These are phyloP conservation scores for Muscicapa striata DNA, from an alignment of 2,797 vertebrate species.

Conservation along the genomic window DNA sequence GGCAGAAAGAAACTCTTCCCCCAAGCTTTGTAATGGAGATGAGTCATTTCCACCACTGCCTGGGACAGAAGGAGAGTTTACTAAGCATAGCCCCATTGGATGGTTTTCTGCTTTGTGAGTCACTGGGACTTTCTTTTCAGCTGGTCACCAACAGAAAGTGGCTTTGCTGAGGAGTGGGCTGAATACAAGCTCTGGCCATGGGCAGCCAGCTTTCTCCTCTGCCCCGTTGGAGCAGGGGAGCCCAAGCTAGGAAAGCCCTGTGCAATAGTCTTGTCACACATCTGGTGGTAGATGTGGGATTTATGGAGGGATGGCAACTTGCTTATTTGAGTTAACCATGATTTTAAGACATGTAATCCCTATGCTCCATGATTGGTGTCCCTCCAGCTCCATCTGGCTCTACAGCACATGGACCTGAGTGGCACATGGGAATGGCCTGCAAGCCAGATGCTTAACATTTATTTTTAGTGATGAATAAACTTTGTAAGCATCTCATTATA, in stretches of 20 bases:
- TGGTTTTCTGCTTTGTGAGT: slow-evolving; percentile 42
- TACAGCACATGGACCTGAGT: slow-evolving; percentile 17
- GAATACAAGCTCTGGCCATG: not conserved
- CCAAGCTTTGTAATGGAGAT: not conserved
- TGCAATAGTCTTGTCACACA: slow-evolving; percentile 5
- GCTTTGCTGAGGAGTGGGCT: slow-evolving; percentile 1
- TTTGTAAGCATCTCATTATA: slow-evolving; percentile 69
- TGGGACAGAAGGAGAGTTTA: slow-evolving; percentile 20
- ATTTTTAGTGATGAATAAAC: slow-evolving; percentile 72
- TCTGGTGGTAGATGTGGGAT: slow-evolving; percentile 49
- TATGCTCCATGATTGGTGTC: slow-evolving; percentile 19
- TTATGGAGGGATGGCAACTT: slow-evolving; percentile 59
- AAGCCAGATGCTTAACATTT: slow-evolving; percentile 63
- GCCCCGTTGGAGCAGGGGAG: not conserved
- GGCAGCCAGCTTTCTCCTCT: not conserved
- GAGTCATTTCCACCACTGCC: slow-evolving; percentile 38
- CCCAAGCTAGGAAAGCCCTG: not conserved
- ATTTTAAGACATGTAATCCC: slow-evolving; percentile 53
- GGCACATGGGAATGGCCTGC: slow-evolving; percentile 59
- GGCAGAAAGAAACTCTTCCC: not conserved
- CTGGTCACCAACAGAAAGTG: not conserved
- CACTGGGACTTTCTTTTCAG: not conserved
- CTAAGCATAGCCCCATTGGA: not conserved
- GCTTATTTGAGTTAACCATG: slow-evolving; percentile 61
- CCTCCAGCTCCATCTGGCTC: slow-evolving; percentile 61